Base-by-base conservation (phyloP, 2,888 invertebrate genomes). In the Synanthedon andrenaeformis region DNA sequence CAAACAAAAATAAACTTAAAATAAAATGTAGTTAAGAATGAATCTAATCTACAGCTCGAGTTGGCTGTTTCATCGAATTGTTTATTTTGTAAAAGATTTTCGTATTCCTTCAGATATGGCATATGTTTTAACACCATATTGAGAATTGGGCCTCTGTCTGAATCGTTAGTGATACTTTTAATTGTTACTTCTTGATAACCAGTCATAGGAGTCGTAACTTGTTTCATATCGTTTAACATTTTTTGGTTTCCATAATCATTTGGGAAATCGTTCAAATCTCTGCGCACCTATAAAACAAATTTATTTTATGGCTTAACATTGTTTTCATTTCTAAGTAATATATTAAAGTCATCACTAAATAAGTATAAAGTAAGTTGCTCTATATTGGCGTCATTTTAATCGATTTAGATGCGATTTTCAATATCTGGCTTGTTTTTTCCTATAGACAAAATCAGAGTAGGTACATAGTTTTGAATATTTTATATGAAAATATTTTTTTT, bases 71-170 rank as follows among this genome's bases (percentile, higher is more conserved):
- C 10, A 42, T 42, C 13, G 42, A 12, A 42, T 42, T 12, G 42
- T 4, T 42, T 42, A 42, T 42, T 42, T 42, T 42, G 12, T 12
- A 12, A 12, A 12, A 42, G 42, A 42, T n/a, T 12, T 5, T 13
- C n/a, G 4, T 42, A 13, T 42, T 72, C 62, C 52, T 76, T 79
- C n/a, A 84, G 59, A 50, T 77, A 76, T 1, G 83, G 83, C 62
- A 83, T 62, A 54, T 82, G 83, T 54, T 73, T 72, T 1, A 78
- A 23, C 1, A 82, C 70, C 75, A 82, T 82, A 13, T 69, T 70
- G 2, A 81, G 58, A 65, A 82, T 74, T 0, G 77, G 73, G 2
- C 66, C 64, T 52, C 63, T 65, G 3, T 77, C 72, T 1, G 42
- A n/a, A 13, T 42, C 42, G 5, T 42, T 42, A n/a, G 6, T 13